Evolutionary conservation across 2,888 invertebrate species (phyloP), one percentile per base, ranked within the genome.

Genomic region (Alloscopus bannaensis): DNA sequence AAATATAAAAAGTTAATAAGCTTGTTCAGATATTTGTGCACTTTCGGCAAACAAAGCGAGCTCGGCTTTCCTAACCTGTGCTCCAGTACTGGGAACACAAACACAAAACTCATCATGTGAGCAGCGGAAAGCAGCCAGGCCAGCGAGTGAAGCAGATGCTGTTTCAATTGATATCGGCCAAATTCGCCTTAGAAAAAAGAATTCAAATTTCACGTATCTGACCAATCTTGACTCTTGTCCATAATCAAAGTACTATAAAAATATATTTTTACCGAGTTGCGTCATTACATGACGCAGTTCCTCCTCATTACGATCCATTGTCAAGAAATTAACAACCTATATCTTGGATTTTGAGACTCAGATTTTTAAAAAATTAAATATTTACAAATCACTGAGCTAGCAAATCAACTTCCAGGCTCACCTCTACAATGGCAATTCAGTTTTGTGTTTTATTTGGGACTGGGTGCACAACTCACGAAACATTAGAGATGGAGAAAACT

Each of bases 251-350:
- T 47, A n/a, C 18, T 6, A 13, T n/a, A 47, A 18, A 13, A 47
- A 47, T n/a, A 8, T 55, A 13, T 20, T n/a, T n/a, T 55, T 55
- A 55, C 55, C 55, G 6, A 55, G 24, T 22, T 55, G 22, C 8
- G 24, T n/a, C 22, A 55, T 22, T n/a, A 55, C 20, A 22, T 55
- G 6, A 11, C 6, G 2, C 24, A 55, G n/a, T 22, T 24, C 55
- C 6, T 55, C 55, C 24, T 55, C 24, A 11, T 20, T n/a, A n/a
- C 18, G 4, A 3, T 3, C 18, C 8, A 92, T 8, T 94, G 95
- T 83, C 47, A 13, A 94, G 88, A n/a, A n/a, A n/a, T n/a, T n/a
- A n/a, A n/a, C n/a, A n/a, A n/a, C n/a, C n/a, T n/a, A n/a, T n/a
- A n/a, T n/a, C n/a, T n/a, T n/a, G n/a, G n/a, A n/a, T n/a, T n/a